These are phyloP conservation scores for Cryptus armator DNA, from an alignment of 2,888 invertebrate species.

Conservation along the genomic window DNA sequence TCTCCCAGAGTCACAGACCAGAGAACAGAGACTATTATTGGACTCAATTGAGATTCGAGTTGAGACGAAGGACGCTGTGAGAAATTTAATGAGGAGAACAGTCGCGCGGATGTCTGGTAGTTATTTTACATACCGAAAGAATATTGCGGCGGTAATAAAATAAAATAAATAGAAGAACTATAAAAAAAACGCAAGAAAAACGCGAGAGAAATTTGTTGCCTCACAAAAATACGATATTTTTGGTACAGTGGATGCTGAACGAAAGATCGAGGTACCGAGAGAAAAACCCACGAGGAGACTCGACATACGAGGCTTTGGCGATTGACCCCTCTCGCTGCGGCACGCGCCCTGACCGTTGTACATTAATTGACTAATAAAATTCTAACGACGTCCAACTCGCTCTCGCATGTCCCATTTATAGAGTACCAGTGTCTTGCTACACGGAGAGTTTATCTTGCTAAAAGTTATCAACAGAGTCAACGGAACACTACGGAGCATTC, in stretches of 20 bases:
- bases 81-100: slow-evolving; percentile 58
- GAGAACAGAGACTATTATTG: slow-evolving; percentile 49
- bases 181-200: not conserved
- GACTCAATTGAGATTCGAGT: slow-evolving; percentile 64
- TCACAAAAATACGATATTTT: not conserved
- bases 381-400: slow-evolving; percentile 72
- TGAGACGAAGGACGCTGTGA: slow-evolving; percentile 49
- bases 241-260: not conserved
- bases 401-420: slow-evolving; percentile 34
- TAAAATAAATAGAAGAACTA: not conserved
- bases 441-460: not conserved
- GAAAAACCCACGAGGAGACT: not conserved
- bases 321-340: slow-evolving; percentile 76
- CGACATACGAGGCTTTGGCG: slow-evolving; percentile 57
- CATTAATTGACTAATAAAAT: slow-evolving; percentile 82
- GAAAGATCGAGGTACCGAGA: slow-evolving; percentile 1
- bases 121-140: not conserved
- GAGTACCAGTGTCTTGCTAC: slow-evolving; percentile 24
- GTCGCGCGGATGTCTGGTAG: slow-evolving; percentile 6
- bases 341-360: slow-evolving; percentile 74
- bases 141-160: not conserved
- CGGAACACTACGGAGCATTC: not conserved
- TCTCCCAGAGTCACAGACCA: slow-evolving; percentile 14
- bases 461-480: slow-evolving; percentile 14
- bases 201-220: too few species aligned